Evolutionary conservation across 2,797 vertebrate species (phyloP).

Genomic region (Holocentrus rufus): DNA sequence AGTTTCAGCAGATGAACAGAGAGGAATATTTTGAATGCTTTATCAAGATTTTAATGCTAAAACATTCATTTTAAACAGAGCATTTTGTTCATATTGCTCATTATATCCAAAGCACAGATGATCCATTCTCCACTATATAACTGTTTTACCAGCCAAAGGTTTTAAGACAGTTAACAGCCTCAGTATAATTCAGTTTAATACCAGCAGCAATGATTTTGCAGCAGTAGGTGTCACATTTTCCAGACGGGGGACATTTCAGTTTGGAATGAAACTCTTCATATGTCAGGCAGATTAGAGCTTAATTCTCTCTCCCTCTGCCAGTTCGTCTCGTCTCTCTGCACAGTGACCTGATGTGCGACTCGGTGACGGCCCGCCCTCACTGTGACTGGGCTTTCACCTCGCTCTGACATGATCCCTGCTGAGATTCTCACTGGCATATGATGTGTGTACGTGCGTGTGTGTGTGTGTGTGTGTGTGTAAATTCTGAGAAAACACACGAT

Average conservation of each 20-base stretch:
- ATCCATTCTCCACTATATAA: neutral
- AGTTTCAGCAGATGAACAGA: too few species aligned
- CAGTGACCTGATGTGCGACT: constrained; percentile 33
- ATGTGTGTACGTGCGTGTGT: neutral
- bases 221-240: neutral
- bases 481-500: neutral
- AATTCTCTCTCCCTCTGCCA: constrained; percentile 21
- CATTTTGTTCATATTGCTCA: too few species aligned
- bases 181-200: neutral
- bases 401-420: constrained; percentile 38
- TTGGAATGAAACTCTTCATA: neutral
- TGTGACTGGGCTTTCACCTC: constrained; percentile 14
- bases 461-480: neutral
- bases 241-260: neutral
- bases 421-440: constrained; percentile 22
- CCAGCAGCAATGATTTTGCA: neutral
- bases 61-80: neutral
- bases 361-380: constrained; percentile 20
- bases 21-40: too few species aligned
- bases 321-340: constrained; percentile 23
- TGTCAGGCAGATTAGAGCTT: constrained; percentile 20
- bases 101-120: neutral
- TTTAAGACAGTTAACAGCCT: neutral
- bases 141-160: neutral
- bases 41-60: neutral